These are phyloP conservation scores for Rousettus leschenaultii DNA, from an alignment of 2,113 vertebrate genomes.

Conservation along the genomic window DNA sequence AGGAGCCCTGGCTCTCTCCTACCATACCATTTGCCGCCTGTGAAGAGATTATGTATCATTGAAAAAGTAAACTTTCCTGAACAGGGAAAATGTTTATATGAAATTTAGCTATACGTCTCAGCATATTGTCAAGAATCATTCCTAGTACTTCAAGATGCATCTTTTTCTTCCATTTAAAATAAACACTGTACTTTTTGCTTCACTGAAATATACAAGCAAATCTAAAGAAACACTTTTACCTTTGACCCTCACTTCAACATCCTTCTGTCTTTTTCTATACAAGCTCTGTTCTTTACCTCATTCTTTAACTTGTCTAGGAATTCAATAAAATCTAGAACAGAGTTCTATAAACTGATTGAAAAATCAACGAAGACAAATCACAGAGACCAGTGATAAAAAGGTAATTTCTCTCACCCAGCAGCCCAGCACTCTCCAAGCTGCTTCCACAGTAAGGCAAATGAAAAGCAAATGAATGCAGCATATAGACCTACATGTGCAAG, in stretches of 20 bases:
- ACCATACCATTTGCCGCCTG: neutral
- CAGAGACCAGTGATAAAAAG: conserved; percentile 31
- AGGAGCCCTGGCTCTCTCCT: neutral
- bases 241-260: conserved; percentile 11
- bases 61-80: conserved; percentile 58
- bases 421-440: neutral
- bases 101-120: conserved; percentile 17
- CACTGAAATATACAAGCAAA: conserved; percentile 36
- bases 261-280: neutral
- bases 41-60: neutral
- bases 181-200: neutral
- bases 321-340: conserved; percentile 49
- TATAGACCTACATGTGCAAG: neutral
- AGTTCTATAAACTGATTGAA: conserved; percentile 40
- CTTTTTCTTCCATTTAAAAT: conserved; percentile 27
- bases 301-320: conserved; percentile 44
- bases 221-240: conserved; percentile 2
- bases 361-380: conserved; percentile 64
- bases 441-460: neutral
- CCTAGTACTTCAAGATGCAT: neutral
- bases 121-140: neutral
- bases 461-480: neutral
- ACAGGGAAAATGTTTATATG: conserved; percentile 9
- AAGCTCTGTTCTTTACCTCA: conserved; percentile 1
- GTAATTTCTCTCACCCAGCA: neutral